Evolutionary conservation across 2,888 invertebrate genomes (phyloP), one percentile per base, ranked within the genome.

Genomic region (Plebejus argus): DNA sequence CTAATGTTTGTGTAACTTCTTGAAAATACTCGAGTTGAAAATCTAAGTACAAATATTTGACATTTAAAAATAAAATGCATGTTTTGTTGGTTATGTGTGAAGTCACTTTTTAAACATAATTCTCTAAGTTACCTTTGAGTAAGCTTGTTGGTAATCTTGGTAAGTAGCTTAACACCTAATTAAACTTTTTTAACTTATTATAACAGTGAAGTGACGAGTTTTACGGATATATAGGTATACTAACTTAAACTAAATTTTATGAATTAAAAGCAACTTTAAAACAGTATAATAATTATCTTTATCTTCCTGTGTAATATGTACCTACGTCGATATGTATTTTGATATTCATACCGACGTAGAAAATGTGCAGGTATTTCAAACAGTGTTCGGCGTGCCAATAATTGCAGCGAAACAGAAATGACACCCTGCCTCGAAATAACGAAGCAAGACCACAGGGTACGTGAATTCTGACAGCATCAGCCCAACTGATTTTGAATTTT

Each of bases 341-440:
- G 5, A 33, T 66, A 66, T 66, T 28, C 28, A 66, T 66, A 66
- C 28, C 66, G 23, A 28, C 28, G 28, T 33, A 28, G 28, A 28
- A 66, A 66, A 66, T 66, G 15, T 33, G 66, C 66, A 66, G 28
- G 66, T 66, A 66, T 66, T 66, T 66, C 18, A 15, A 66, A 66
- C 20, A 61, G 28, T 66, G 90, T 92, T 86, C 80, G 86, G 86
- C 87, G 83, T 91, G 90, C 91, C 91, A 92, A 93, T 93, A 92
- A 92, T 91, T 90, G 89, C 88, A 88, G 89, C 89, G 91, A 93
- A 93, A 90, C 90, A 90, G 90, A 89, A 91, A 93, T 93, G 93
- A 93, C 89, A 92, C 91, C 91, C 93, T 92, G 92, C 89, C 87
- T 90, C 93, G 91, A 92, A 93, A 92, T 84, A 82, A 84, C 83